Percentiles rank a stretch among this genome's conserved stretches.
These are phyloP conservation scores for Patiria miniata DNA, from an alignment of 35 echinoderm and acorn worm genomes.

Conservation along the genomic window DNA sequence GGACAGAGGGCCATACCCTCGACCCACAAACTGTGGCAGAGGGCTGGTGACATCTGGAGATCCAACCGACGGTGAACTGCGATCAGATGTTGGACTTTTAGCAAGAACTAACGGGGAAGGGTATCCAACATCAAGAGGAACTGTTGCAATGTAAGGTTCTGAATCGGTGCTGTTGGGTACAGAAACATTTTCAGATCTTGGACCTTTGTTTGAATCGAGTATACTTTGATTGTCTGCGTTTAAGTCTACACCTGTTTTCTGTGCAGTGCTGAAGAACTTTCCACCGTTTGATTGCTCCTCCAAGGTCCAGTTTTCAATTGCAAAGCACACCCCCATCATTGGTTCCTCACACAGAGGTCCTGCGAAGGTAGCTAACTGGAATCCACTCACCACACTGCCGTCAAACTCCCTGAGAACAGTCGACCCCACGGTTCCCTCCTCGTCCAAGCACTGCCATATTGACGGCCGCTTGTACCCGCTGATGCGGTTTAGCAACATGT, in stretches of 20 bases:
- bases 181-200: constrained; percentile 9
- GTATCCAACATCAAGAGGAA: not conserved
- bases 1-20: constrained; percentile 83
- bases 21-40: not conserved
- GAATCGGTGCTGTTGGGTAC: not conserved
- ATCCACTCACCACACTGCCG: constrained; percentile 88
- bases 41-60: constrained; percentile 16
- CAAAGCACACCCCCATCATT: constrained; percentile 95
- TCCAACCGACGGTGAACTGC: constrained; percentile 2
- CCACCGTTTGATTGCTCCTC: constrained; percentile 24
- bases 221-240: not conserved
- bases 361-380: constrained; percentile 89
- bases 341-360: constrained; percentile 97
- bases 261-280: not conserved
- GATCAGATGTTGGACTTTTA: not conserved
- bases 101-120: not conserved
- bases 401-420: constrained; percentile 60
- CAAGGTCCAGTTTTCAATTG: constrained; percentile 77
- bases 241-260: not conserved
- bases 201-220: not conserved
- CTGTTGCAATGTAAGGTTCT: not conserved
- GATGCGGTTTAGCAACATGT: constrained; percentile 84
- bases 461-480: constrained; percentile 70
- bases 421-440: not conserved
- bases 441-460: constrained; percentile 76